Base-by-base conservation (phyloP, 2,113 vertebrate genomes). In the Lathamus discolor region DNA sequence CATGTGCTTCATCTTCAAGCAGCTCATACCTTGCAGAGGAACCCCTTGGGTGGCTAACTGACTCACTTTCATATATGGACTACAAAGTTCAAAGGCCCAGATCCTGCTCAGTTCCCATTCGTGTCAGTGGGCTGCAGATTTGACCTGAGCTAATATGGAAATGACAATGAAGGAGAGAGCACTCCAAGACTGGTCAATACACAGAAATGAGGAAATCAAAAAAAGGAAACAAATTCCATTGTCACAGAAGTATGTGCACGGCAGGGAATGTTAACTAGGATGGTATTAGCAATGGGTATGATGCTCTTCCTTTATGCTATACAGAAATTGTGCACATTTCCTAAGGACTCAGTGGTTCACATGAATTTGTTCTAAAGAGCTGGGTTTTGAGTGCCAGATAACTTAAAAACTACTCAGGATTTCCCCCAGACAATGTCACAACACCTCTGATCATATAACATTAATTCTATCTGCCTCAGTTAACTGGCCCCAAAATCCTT, bases 121-220 rank as follows among this genome's bases (percentile, higher is more conserved):
- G 0, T 16, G 43, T 39, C 37, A 54, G 16, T 28, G n/a, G n/a
- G 25, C 13, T 73, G 77, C 0, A 0, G 48, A 27, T 81, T 46
- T 28, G 18, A 62, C 27, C 16, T 61, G 68, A 11, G 37, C 31
- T 37, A 68, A 59, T 6, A 39, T 0, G 6, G 7, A 77, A 63
- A 59, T 3, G 4, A 83, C 23, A 49, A 28, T 5, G 18, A 59
- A 63, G n/a, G 20, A 68, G 25, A 43, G 19, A 23, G 43, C 46
- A 57, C 33, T 73, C 43, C 16, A 25, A 51, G 48, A 85, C 13
- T 2, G 2, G 41, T 22, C 35, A 27, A 23, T 46, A 76, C 23
- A 55, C 25, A 16, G 69, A 85, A 81, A 63, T 43, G 31, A 67
- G 29, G 29, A 75, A 49, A 79, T 13, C 1, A 23, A 59, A 43